phyloP scores from a whole-genome alignment of 2,113 vertebrate species.

The Candoia aspera region DNA sequence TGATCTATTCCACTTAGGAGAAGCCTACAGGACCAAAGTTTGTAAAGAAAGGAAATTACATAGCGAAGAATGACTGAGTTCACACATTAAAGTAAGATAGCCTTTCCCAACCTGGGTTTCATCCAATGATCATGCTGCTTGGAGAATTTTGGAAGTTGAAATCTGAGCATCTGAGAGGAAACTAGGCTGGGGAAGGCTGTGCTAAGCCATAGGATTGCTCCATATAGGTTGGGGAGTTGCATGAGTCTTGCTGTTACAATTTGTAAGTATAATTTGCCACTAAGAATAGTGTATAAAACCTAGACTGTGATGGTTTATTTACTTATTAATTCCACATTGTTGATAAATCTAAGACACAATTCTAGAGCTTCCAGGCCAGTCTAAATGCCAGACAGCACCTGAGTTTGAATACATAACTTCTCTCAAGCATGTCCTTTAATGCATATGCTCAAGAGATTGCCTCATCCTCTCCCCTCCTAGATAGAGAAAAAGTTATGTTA shows the following conservation, averaged over 20 bases:
- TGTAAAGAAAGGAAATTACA: conserved; percentile 9
- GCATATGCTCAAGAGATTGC: not conserved
- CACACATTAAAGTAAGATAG: not conserved
- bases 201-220: not conserved
- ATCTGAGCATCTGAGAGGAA: not conserved
- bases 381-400: not conserved
- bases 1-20: not conserved
- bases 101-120: not conserved
- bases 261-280: not conserved
- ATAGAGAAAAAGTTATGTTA: not conserved
- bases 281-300: not conserved
- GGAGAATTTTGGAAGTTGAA: not conserved
- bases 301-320: not conserved
- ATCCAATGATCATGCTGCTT: not conserved
- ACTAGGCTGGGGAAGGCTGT: not conserved
- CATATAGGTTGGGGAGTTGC: not conserved
- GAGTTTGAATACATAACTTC: not conserved
- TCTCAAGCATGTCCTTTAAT: not conserved
- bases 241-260: not conserved
- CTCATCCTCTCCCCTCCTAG: not conserved
- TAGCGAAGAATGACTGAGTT: conserved; percentile 5
- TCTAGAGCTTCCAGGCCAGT: not conserved
- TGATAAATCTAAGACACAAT: not conserved
- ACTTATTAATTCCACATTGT: not conserved
- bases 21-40: not conserved